These are phyloP conservation scores for Pterocles burchelli DNA, from an alignment of 2,113 vertebrate genomes.

Conservation along the genomic window DNA sequence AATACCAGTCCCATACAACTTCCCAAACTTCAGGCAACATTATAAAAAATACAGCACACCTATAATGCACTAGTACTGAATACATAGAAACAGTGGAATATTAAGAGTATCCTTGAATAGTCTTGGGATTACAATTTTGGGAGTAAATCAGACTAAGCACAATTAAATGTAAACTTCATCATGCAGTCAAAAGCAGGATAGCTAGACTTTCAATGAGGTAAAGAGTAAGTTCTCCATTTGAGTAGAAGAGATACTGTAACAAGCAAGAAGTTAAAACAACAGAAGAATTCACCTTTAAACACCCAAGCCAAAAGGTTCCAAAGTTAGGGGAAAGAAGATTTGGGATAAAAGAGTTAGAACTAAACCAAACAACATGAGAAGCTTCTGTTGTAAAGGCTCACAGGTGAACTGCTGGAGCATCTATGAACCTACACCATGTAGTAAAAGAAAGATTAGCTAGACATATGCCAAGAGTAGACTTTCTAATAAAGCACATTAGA, in stretches of 20 bases:
- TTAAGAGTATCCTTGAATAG: neutral
- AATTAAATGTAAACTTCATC: neutral
- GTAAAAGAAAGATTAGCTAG: neutral
- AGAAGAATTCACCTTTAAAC: neutral
- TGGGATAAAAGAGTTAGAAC: neutral
- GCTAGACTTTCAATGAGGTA: neutral
- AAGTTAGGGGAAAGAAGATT: neutral
- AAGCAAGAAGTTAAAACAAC: neutral
- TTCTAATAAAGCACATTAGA: neutral
- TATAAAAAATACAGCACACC: neutral
- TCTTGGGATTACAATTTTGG: neutral
- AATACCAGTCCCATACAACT: neutral
- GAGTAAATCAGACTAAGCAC: neutral
- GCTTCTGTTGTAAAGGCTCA: neutral
- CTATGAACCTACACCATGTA: neutral
- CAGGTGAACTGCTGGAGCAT: neutral
- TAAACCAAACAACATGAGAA: neutral
- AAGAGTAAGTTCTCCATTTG: neutral
- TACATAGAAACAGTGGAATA: neutral
- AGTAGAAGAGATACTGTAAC: neutral
- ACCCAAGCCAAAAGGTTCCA: neutral
- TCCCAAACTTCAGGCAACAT: neutral
- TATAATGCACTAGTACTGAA: neutral
- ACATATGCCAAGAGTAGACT: neutral
- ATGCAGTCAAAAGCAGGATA: neutral